Evolutionary conservation across 2,113 vertebrate genomes (phyloP), one percentile per base, ranked within the genome.

Genomic region (Maccullochella peelii): DNA sequence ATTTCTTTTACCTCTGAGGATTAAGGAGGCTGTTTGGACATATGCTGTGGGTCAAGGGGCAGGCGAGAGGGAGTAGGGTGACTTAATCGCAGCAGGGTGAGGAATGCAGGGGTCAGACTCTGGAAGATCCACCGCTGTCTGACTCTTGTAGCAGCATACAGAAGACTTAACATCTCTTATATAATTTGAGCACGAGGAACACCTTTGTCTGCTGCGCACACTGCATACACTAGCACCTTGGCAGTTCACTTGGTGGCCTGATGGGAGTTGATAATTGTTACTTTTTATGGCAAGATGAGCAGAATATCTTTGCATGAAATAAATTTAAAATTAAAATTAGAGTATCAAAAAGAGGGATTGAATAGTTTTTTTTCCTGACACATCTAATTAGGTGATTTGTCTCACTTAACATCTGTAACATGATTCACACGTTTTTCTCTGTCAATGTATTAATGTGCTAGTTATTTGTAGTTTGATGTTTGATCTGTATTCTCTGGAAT

Each of bases 11-110:
- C 83, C 70, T 69, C 49, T 76, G 69, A 80, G 87, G 90, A 92
- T 94, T 91, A 89, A 91, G 86, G 86, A 86, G 78, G 73, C 87
- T 92, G 89, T 94, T 95, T 93, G 89, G 93, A 90, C 88, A 91
- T 93, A 93, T 93, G 89, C 87, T 65, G 23, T 68, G 82, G 91
- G 92, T 90, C 88, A 86, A 77, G 85, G 90, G 91, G 89, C 66
- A 89, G 65, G 40, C 16, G 57, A 69, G 82, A 80, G 91, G 86
- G 86, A 88, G 78, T 66, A n/a, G 62, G 69, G 67, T 77, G 77
- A 81, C 83, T 89, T 79, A 77, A 88, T 92, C 79, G 82, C 90
- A 86, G 84, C 71, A 62, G 76, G 57, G 89, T 93, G 92, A 92
- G 92, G 93, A 95, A 94, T 94, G 93, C 91, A 84, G 67, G 75